phyloP scores from a whole-genome alignment of 2,888 invertebrate genomes.

The Itoplectis maculator region DNA sequence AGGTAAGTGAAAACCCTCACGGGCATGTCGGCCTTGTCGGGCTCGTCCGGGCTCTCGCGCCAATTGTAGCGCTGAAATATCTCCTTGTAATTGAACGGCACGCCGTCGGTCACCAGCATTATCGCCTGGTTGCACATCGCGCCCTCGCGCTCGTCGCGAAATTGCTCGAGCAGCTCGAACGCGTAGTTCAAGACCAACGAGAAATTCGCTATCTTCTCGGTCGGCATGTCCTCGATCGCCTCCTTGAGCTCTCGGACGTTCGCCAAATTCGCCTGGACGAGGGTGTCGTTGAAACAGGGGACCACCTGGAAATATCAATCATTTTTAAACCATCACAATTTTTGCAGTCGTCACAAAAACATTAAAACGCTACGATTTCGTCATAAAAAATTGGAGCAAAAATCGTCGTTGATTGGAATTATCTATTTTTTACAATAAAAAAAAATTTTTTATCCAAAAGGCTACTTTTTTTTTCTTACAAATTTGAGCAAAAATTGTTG shows the following conservation, averaged over 20 bases:
- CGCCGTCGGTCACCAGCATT: constrained; percentile 99
- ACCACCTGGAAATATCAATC: constrained; percentile 85
- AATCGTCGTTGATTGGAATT: no score
- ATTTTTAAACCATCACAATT: no score
- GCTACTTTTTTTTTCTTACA: no score
- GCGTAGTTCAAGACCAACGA: constrained; percentile 94
- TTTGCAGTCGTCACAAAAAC: no score
- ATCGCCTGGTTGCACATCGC: constrained; percentile 95
- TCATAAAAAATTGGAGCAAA: no score
- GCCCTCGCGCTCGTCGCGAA: constrained; percentile 88
- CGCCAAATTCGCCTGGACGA: constrained; percentile 96
- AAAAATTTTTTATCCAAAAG: no score
- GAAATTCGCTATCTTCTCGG: constrained; percentile 97
- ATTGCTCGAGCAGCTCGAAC: constrained; percentile 92
- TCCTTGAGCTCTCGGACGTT: constrained; percentile 94
- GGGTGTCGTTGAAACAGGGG: constrained; percentile 94
- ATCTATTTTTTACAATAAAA: no score
- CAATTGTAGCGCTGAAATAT: constrained; percentile 97
- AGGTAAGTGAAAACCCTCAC: constrained; percentile 99
- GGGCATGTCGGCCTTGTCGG: constrained; percentile 87
- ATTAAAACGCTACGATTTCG: no score
- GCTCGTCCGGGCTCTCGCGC: constrained; percentile 87
- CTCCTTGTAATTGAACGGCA: constrained; percentile 96
- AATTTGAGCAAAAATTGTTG: no score
- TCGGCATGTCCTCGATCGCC: constrained; percentile 91